phyloP scores from a whole-genome alignment of 2,888 invertebrate species.

The Acholoe squamosa region DNA sequence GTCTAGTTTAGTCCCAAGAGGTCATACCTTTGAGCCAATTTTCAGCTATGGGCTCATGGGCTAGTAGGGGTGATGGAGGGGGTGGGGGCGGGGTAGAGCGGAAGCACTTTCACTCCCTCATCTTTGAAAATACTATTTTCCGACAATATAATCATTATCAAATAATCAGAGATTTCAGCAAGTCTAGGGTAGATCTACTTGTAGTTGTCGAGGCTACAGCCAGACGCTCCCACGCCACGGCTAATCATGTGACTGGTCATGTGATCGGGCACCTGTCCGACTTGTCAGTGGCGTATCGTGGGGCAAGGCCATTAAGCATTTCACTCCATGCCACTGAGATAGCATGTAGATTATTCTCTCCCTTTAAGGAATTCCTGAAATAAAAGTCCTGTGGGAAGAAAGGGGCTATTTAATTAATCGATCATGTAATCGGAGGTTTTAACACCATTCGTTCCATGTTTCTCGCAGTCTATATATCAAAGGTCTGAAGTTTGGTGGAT shows the following conservation, averaged over 20 bases:
- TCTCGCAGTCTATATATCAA: too few species aligned
- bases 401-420: too few species aligned
- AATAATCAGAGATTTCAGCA: too few species aligned
- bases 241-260: constrained; percentile 37
- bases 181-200: neutral
- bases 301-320: neutral
- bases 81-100: neutral
- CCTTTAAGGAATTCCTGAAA: too few species aligned
- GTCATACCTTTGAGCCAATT: too few species aligned
- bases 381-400: too few species aligned
- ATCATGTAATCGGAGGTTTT: too few species aligned
- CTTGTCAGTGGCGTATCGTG: neutral
- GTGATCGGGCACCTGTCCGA: constrained; percentile 1
- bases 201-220: neutral
- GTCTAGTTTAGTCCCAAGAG: too few species aligned
- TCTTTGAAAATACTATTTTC: too few species aligned
- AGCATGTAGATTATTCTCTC: neutral
- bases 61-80: neutral
- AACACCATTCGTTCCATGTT: too few species aligned
- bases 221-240: constrained; percentile 27
- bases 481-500: too few species aligned
- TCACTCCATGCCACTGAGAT: neutral
- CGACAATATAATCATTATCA: neutral
- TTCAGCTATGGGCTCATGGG: neutral
- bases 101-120: too few species aligned